Conservation (phyloP, 2,797 vertebrate species). For the Amblyraja radiata region DNA sequence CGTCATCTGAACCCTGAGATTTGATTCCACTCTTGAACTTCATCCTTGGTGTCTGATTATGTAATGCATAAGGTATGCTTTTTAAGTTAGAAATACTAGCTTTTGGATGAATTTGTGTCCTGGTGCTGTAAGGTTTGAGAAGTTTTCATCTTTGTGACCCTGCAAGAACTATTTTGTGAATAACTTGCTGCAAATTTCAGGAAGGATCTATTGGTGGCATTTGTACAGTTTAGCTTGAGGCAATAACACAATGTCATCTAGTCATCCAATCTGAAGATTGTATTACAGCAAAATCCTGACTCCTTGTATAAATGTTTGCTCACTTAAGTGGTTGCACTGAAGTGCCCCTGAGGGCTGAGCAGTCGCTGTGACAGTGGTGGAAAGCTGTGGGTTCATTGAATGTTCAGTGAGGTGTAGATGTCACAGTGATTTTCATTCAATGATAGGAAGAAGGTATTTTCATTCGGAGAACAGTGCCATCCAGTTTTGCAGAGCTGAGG, state of each 20-base stretch:
- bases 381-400: background rate
- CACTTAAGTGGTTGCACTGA: constrained; percentile 19
- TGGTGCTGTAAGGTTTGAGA: constrained; percentile 7
- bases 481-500: background rate
- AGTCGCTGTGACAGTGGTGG: background rate
- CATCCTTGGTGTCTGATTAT: constrained; percentile 26
- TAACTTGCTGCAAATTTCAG: constrained; percentile 8
- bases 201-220: background rate
- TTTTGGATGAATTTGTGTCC: constrained; percentile 17
- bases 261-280: constrained; percentile 1
- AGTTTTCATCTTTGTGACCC: constrained; percentile 21
- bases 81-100: constrained; percentile 7
- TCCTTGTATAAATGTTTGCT: constrained; percentile 32
- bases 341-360: constrained; percentile 9
- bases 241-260: constrained; percentile 29
- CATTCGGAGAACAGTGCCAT: background rate
- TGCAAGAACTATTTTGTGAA: background rate
- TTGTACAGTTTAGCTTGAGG: constrained; percentile 13
- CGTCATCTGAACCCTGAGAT: constrained; percentile 34
- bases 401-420: background rate
- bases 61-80: background rate
- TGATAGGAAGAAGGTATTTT: background rate
- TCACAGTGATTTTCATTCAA: background rate
- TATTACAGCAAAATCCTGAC: constrained; percentile 27
- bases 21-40: constrained; percentile 31